Evolutionary conservation across 2,888 invertebrate species (phyloP), one percentile per base, ranked within the genome.

Genomic region (Drepana falcataria): DNA sequence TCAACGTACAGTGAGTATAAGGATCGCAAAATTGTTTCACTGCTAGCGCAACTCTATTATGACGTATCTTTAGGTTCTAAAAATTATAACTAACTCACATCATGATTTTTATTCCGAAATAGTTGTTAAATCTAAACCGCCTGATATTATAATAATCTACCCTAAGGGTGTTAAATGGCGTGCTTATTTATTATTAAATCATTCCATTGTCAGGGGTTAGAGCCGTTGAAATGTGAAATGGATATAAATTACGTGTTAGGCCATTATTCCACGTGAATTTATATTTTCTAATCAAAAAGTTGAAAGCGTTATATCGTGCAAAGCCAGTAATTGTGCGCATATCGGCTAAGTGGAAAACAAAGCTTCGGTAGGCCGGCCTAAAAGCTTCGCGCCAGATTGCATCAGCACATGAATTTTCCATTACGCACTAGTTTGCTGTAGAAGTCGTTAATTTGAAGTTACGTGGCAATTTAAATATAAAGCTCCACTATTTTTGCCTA

Each of bases 321-420:
- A 65, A 70, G 69, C 65, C 66, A 70, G 77, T 85, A 83, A 85
- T 84, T 83, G 79, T 69, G 73, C 71, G 68, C 75, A 77, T 79
- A 81, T 82, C 75, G 75, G 75, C 78, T 80, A 79, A 83, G 82
- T 85, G 84, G 79, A 85, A 82, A 85, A 82, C 80, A 78, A 80
- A 83, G 78, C 83, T 40, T 71, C 71, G 61, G 48, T 66, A 62
- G 63, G 61, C 66, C 77, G 74, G 83, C 83, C 85, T 87, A 86
- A 87, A 86, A 86, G 86, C 84, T 80, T 73, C 75, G 78, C 76
- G 75, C 75, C 79, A 82, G 87, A 89, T 90, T 85, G 85, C 81
- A 89, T 88, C 88, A 85, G 82, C 88, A 86, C 87, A 87, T 79
- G 86, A 81, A 73, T 87, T 87, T 87, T 86, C 86, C 87, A 88